Evolutionary conservation across 1,140 invertebrate species (phyloP).

Genomic region (Caenorhabditis elegans): DNA sequence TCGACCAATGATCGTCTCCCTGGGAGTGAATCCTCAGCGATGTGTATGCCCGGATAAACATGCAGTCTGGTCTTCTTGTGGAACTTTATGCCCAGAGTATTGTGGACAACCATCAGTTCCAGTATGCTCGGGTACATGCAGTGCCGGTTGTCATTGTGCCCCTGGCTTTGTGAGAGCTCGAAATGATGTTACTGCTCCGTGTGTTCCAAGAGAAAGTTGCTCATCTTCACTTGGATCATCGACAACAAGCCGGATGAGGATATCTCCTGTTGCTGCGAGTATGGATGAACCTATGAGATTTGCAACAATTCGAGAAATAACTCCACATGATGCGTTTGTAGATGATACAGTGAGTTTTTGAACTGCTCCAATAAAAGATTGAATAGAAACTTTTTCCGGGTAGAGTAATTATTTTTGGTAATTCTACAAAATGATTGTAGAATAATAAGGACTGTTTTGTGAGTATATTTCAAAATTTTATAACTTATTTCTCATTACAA

Average conservation of each 20-base stretch:
- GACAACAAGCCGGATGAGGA: not conserved
- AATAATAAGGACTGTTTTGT: too few relatives aligned
- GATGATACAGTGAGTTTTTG: constrained; percentile 2
- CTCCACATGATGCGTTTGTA: constrained; percentile 11
- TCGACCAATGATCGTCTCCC: constrained; percentile 15
- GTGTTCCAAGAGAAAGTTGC: constrained; percentile 40
- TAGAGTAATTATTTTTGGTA: too few relatives aligned
- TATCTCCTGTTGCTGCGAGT: constrained; percentile 13
- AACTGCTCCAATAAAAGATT: too few relatives aligned
- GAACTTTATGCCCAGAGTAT: constrained; percentile 41
- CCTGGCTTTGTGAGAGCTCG: constrained; percentile 39
- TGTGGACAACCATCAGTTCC: constrained; percentile 40
- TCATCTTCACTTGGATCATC: not conserved
- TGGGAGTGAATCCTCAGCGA: constrained; percentile 37
- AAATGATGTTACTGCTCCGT: constrained; percentile 44
- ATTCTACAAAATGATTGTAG: too few relatives aligned
- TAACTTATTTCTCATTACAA: not conserved
- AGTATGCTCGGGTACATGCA: constrained; percentile 39
- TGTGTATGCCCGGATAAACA: constrained; percentile 38
- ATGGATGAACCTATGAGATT: constrained; percentile 34
- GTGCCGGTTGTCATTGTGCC: constrained; percentile 39
- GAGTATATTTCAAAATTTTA: too few relatives aligned
- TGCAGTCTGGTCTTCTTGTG: constrained; percentile 41
- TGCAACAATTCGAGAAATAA: constrained; percentile 19
- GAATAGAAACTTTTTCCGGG: too few relatives aligned